Percentiles rank a stretch among this genome's conserved stretches.
Evolutionary conservation across 2,888 invertebrate genomes (phyloP).

Genomic region (Eucriotettix oculatus): DNA sequence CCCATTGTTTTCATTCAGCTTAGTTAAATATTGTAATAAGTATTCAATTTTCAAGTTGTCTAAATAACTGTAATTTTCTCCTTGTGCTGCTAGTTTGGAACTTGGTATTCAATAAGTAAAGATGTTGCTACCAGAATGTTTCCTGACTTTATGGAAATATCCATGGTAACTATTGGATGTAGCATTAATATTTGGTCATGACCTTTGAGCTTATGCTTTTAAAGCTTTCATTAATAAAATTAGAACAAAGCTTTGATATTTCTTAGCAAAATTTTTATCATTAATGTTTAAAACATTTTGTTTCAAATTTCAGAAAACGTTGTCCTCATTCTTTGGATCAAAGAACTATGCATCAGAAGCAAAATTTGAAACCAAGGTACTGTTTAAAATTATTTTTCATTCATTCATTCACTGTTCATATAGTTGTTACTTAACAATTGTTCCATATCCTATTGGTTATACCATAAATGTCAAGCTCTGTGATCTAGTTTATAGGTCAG

Average conservation of each 20-base stretch:
- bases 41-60: too few relatives aligned
- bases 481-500: too few relatives aligned
- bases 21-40: too few relatives aligned
- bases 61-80: background rate
- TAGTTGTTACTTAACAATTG: too few relatives aligned
- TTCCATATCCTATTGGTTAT: too few relatives aligned
- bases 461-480: too few relatives aligned
- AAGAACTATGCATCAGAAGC: constrained; percentile 22
- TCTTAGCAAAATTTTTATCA: background rate
- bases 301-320: constrained; percentile 13
- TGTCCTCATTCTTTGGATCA: constrained; percentile 14
- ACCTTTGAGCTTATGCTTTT: too few relatives aligned
- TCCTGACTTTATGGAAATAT: constrained; percentile 15
- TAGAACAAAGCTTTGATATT: background rate
- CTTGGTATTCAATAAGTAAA: constrained; percentile 14
- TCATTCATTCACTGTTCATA: too few relatives aligned
- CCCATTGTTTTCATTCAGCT: too few relatives aligned
- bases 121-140: constrained; percentile 14
- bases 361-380: constrained; percentile 24
- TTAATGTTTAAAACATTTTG: background rate
- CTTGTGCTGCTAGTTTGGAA: constrained; percentile 9
- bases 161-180: constrained; percentile 12
- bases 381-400: too few relatives aligned
- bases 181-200: too few relatives aligned
- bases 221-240: background rate